Conservation (phyloP, 2,797 vertebrate species). For the Spea hammondii region DNA sequence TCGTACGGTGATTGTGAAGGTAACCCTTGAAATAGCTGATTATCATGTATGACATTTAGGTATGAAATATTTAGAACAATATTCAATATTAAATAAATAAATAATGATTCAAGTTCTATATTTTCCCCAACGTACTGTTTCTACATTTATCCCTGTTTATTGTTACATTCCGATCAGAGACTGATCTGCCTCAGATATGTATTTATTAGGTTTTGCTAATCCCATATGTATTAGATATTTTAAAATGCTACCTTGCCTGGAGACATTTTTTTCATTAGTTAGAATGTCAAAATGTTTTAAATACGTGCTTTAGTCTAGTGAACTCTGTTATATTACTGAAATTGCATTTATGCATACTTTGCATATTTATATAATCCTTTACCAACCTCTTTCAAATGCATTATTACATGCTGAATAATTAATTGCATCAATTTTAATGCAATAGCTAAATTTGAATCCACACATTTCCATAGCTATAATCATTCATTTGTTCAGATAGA, state of each 20-base stretch:
- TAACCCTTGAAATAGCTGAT: too few species aligned
- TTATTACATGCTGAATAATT: background rate
- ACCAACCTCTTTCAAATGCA: background rate
- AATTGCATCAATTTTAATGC: background rate
- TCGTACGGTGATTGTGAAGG: too few species aligned
- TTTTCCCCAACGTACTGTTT: too few species aligned
- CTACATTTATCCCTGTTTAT: background rate
- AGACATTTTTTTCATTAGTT: background rate
- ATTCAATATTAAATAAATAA: too few species aligned
- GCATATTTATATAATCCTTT: background rate
- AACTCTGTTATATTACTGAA: background rate
- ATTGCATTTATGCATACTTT: background rate
- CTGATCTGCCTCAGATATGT: background rate
- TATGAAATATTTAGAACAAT: too few species aligned
- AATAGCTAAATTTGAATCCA: background rate
- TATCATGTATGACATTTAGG: too few species aligned
- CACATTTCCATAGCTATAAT: background rate
- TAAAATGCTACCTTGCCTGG: background rate
- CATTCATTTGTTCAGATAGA: too few species aligned
- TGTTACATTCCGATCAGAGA: background rate
- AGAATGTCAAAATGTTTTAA: background rate
- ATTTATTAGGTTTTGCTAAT: background rate
- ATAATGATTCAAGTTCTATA: too few species aligned
- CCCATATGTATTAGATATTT: background rate
- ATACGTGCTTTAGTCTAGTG: background rate